phyloP scores from a whole-genome alignment of 2,888 invertebrate genomes.

The Clepsis dumicolana region DNA sequence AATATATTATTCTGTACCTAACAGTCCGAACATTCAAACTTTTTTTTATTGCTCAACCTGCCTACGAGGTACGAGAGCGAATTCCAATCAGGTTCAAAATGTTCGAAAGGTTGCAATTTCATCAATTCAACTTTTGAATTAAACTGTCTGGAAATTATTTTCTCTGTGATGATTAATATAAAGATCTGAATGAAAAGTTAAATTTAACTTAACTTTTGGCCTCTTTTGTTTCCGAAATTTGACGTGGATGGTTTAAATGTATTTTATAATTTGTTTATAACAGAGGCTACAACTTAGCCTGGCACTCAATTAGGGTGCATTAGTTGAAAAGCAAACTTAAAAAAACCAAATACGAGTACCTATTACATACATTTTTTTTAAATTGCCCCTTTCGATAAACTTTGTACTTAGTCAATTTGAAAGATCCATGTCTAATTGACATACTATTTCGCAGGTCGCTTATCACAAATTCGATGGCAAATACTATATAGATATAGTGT shows the following conservation, averaged over 20 bases:
- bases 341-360: no score
- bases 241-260: neutral
- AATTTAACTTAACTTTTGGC: neutral
- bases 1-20: slow-evolving; percentile 9
- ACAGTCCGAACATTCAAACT: slow-evolving; percentile 19
- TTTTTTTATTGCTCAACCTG: slow-evolving; percentile 32
- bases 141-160: neutral
- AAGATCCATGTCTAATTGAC: neutral
- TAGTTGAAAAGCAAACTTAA: no score
- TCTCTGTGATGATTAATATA: neutral
- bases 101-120: slow-evolving; percentile 17
- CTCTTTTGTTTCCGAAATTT: neutral
- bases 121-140: neutral
- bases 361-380: no score
- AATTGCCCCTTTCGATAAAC: no score
- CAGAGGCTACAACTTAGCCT: neutral
- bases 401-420: no score
- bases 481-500: slow-evolving; percentile 63
- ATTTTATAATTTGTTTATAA: neutral
- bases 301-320: neutral
- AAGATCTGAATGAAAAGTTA: neutral
- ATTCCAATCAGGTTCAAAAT: slow-evolving; percentile 20
- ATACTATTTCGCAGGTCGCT: slow-evolving; percentile 60
- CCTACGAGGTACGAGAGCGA: slow-evolving; percentile 1
- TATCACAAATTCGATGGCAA: slow-evolving; percentile 55